Evolutionary conservation across 1,140 invertebrate species (phyloP), one percentile per base, ranked within the genome.

Genomic region (Drosophila bifasciata): DNA sequence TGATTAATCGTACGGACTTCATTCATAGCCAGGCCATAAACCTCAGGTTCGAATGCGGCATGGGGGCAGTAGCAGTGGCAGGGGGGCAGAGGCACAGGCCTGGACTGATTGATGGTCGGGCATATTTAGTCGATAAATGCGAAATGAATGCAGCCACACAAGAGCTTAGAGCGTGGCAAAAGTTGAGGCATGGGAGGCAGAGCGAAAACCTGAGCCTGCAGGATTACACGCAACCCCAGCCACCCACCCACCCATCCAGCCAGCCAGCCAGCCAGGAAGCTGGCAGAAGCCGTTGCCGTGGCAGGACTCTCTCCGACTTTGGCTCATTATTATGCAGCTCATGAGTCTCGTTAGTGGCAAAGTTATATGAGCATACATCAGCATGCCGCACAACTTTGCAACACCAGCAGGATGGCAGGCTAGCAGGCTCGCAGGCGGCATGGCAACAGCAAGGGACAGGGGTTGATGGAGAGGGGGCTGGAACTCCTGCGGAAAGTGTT

Each of bases 301-400:
- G 25, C 39, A 52, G 51, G 44, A 53, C 70, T 56, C 11, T 23
- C n/a, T n/a, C n/a, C 48, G 46, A 63, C 68, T 53, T 55, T 28
- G 62, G 49, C 79, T 85, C 81, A 86, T 85, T 85, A 77, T 69
- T 86, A 85, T 85, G 80, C 80, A 85, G 73, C 81, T 85, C 81
- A 86, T 86, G 80, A 81, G 80, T 85, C 81, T 86, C 81, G 80
- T 85, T 85, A 85, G 80, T 86, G 80, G 80, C 81, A 85, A 86
- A 85, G 80, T 86, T 86, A 86, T 85, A 86, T 86, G 80, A 86
- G 80, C 80, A 85, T 86, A 85, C 80, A 85, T 86, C 80, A 85
- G 81, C 68, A 46, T 57, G 79, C 63, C 75, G 77, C 80, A 85
- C 73, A 85, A 85, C 77, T 85, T 85, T 85, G 78, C 81, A 84